Conservation (phyloP, 2,113 vertebrate genomes). For the Anoplopoma fimbria region DNA sequence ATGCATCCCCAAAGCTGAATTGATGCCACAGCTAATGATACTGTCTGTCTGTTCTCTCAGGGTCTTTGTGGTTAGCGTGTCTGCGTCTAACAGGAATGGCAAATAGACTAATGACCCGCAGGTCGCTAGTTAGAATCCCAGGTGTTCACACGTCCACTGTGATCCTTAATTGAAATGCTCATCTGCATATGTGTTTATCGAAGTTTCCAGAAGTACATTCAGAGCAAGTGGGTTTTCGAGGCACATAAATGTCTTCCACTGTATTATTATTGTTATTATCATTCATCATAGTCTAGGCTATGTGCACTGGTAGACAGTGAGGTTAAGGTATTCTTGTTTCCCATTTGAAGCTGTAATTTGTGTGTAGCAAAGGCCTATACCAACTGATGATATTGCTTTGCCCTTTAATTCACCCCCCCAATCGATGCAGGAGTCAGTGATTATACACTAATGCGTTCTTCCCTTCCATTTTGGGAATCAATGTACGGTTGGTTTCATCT, state of each 20-base stretch:
- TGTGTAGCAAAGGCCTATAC: slow-evolving; percentile 78
- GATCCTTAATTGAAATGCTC: slow-evolving; percentile 67
- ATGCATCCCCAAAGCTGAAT: not conserved
- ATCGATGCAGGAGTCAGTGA: slow-evolving; percentile 84
- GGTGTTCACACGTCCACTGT: slow-evolving; percentile 66
- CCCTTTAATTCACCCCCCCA: slow-evolving; percentile 83
- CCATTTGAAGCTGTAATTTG: slow-evolving; percentile 79
- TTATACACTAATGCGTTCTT: slow-evolving; percentile 85
- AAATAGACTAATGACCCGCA: slow-evolving; percentile 58
- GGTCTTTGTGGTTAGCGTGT: slow-evolving; percentile 36
- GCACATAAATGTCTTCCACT: slow-evolving; percentile 68
- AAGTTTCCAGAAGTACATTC: slow-evolving; percentile 70
- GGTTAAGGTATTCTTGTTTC: slow-evolving; percentile 80
- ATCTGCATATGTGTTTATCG: slow-evolving; percentile 62
- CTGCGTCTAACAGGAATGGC: slow-evolving; percentile 41
- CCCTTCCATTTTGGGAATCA: slow-evolving; percentile 85
- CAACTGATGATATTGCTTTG: slow-evolving; percentile 84
- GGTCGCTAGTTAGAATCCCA: slow-evolving; percentile 67
- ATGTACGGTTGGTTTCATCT: slow-evolving; percentile 83
- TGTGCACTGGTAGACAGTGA: slow-evolving; percentile 75
- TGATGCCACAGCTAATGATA: slow-evolving; percentile 11
- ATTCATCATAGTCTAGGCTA: slow-evolving; percentile 73
- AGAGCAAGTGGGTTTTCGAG: slow-evolving; percentile 67
- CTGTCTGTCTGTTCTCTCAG: slow-evolving; percentile 26
- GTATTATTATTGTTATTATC: slow-evolving; percentile 79